Base-by-base conservation (phyloP, 2,113 vertebrate genomes). In the Lagopus muta region DNA sequence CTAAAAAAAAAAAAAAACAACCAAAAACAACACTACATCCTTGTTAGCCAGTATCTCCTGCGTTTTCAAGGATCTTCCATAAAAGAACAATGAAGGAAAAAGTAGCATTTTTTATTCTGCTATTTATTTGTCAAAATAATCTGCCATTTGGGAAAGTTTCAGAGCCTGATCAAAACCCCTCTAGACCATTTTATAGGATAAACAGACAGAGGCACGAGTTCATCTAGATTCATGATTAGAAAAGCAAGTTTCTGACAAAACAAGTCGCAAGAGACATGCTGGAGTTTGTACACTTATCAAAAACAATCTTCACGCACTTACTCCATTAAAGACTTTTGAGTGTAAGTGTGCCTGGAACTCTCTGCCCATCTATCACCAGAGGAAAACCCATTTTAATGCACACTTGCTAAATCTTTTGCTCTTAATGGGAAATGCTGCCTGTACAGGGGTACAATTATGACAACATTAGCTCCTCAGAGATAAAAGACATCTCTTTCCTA, bases 341-440 rank as follows among this genome's bases (percentile, higher is more conserved):
- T 92, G 72, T 83, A 95, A 95, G 78, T 36, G 57, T 74, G 78
- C 85, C 87, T 96, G 91, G 79, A 95, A 97, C 78, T 90, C 88
- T 60, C 85, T 90, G 88, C 42, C 87, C 91, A 36, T n/a, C 87
- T 91, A 62, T 96, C 93, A 97, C 86, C 82, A 72, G 93, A 93
- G 92, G 87, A 95, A 93, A 97, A 40, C 70, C 66, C 64, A 87
- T 92, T 96, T 88, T 94, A 96, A 97, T 82, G 80, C 96, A 75
- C 96, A 97, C 94, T 92, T 86, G 42, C 95, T 97, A 94, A 97
- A 96, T 96, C 95, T 95, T 95, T 88, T 69, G 80, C 84, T 93
- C 91, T 82, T 98, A 97, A 98, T 96, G 94, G 93, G 96, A 97
- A 98, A 94, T 4, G 32, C 16, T 97, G 93, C 97, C 96, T 97